A percentile compares a stretch with the other conserved stretches of the same genome.
phyloP scores from a whole-genome alignment of 64 coral and sea anemone genomes.

The Montipora sp. region DNA sequence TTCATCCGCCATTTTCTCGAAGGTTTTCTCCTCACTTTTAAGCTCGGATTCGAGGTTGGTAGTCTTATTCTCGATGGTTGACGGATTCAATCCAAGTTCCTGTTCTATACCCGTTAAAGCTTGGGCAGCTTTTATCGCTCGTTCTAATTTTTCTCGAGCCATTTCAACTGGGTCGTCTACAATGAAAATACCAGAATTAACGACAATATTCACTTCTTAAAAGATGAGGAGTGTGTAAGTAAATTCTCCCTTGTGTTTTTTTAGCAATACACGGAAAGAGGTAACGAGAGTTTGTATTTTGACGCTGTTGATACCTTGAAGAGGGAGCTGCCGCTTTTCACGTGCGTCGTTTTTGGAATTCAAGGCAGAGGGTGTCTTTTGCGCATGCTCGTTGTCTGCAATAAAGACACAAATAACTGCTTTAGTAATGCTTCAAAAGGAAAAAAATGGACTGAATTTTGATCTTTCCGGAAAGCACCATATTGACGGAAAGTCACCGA shows the following conservation, averaged over 20 bases:
- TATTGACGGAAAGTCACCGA: neutral
- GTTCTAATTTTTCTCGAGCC: conserved; percentile 52
- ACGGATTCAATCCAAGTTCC: conserved; percentile 57
- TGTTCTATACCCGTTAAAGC: conserved; percentile 59
- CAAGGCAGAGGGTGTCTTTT: conserved; percentile 5
- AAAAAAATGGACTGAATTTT: neutral
- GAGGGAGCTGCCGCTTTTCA: conserved; percentile 61
- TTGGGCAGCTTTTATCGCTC: conserved; percentile 42
- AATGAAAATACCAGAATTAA: neutral
- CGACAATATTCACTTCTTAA: neutral
- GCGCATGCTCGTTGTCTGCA: conserved; percentile 44
- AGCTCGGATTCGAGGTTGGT: conserved; percentile 51
- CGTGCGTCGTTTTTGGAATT: conserved; percentile 36
- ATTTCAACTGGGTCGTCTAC: conserved; percentile 44
- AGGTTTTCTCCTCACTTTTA: conserved; percentile 41
- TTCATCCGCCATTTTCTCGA: conserved; percentile 43
- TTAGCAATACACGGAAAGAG: neutral
- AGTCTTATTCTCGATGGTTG: conserved; percentile 36
- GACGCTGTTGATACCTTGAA: conserved; percentile 17
- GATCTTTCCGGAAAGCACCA: neutral
- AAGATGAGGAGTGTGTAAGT: neutral
- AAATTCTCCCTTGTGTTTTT: neutral
- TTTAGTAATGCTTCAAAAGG: neutral
- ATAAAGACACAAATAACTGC: conserved; percentile 30
- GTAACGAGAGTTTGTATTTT: neutral